Percentiles rank a stretch among this genome's conserved stretches.
Conservation (phyloP, 2,113 vertebrate species). For the Taurulus bubalis region DNA sequence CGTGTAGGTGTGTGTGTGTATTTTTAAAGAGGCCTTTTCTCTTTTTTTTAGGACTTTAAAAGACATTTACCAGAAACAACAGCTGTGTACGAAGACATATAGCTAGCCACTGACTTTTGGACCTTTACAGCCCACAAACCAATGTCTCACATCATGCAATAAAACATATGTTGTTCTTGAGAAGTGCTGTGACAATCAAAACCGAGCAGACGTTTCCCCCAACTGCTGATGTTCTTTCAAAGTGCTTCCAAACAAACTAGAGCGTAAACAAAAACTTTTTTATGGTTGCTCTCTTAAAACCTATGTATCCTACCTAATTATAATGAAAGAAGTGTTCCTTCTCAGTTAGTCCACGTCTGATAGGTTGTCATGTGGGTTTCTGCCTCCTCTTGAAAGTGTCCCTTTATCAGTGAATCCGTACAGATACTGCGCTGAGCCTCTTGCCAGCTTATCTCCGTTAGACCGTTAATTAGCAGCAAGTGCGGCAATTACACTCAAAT, state of each 20-base stretch:
- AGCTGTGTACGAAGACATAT: not conserved
- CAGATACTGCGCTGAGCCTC: slow-evolving; percentile 68
- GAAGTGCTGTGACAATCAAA: not conserved
- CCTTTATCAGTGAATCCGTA: slow-evolving; percentile 76
- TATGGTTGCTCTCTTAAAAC: slow-evolving; percentile 24
- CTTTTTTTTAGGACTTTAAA: slow-evolving; percentile 24
- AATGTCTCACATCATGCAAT: not conserved
- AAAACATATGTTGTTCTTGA: not conserved
- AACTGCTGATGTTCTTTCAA: slow-evolving; percentile 15
- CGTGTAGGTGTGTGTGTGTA: not conserved
- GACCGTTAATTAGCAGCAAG: slow-evolving; percentile 78
- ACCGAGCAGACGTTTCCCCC: slow-evolving; percentile 17
- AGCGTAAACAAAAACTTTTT: slow-evolving; percentile 55
- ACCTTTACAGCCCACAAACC: slow-evolving; percentile 10
- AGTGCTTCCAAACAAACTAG: slow-evolving; percentile 33
- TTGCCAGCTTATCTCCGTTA: slow-evolving; percentile 73
- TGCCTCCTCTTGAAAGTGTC: slow-evolving; percentile 74
- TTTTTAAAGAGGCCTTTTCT: slow-evolving; percentile 2
- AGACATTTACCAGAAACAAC: slow-evolving; percentile 10
- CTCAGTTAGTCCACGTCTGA: slow-evolving; percentile 59
- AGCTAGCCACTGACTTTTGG: not conserved
- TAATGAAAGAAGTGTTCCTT: slow-evolving; percentile 56
- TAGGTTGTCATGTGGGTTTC: slow-evolving; percentile 70
- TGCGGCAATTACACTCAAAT: slow-evolving; percentile 78
- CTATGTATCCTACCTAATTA: slow-evolving; percentile 67